Base-by-base conservation (phyloP, 2,797 vertebrate species). In the Psittacula derbiana region DNA sequence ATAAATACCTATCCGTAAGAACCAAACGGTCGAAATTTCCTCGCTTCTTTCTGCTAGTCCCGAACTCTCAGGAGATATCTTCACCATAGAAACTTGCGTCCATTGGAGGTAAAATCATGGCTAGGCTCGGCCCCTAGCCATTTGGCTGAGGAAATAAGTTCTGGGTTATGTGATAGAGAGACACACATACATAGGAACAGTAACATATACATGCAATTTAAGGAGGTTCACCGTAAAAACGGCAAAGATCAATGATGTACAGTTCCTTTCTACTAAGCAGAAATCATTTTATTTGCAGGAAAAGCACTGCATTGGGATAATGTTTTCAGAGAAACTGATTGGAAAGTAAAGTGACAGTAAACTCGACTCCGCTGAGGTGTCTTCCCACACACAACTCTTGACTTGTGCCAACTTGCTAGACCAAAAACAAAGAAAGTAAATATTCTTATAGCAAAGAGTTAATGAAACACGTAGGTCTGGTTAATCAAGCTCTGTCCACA, bases 1-100 rank as follows among this genome's bases (percentile, higher is more conserved):
- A 99, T 99, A 99, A 99, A 99, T 99, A 99, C 99, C 99, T 99
- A 99, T 99, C 99, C 99, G 99, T 97, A 99, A 99, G 99, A 99
- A 99, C 99, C 99, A 99, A 99, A 99, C 98, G 99, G 99, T 98
- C 97, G 99, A 98, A 98, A 99, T 99, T 99, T 99, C 99, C 99
- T 99, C 98, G 98, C 98, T 99, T 99, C 98, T 98, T 98, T 99
- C 98, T 99, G 99, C 98, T 99, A 99, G 98, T 99, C 98, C 97
- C 97, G 99, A 99, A 98, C 98, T 99, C 99, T 99, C 99, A 99
- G 99, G 97, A 98, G 99, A 99, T 98, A 99, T 99, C 99, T 99
- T 99, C 99, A 98, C 97, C 98, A 98, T 98, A 98, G 98, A 99
- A 99, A 99, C 98, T 98, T 99, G 99, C 98, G 98, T 99, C 98